Conservation (phyloP, 2,888 invertebrate genomes). For the Buathra laborator region DNA sequence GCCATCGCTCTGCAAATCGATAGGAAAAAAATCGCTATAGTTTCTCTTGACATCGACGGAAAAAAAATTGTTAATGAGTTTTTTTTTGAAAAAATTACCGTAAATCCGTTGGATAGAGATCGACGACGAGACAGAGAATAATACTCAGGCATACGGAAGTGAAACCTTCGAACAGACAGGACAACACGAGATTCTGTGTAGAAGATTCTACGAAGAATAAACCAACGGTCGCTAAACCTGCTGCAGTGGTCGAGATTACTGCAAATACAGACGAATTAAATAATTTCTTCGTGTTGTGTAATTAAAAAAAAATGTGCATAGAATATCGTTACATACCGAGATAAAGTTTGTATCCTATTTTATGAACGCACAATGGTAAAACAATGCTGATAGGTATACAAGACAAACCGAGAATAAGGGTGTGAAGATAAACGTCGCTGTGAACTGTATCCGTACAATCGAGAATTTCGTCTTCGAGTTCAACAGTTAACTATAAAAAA, state of each 20-base stretch:
- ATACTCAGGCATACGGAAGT: conserved; percentile 92
- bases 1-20: conserved; percentile 89
- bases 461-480: conserved; percentile 43
- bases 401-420: conserved; percentile 91
- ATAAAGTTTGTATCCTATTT: conserved; percentile 92
- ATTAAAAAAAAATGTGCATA: conserved; percentile 61
- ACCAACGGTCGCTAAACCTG: conserved; percentile 90
- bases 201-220: conserved; percentile 91
- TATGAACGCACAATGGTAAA: conserved; percentile 91
- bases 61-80: background rate
- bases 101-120: conserved; percentile 92
- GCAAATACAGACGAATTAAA: conserved; percentile 70
- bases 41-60: background rate
- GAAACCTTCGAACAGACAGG: conserved; percentile 92
- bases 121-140: conserved; percentile 92
- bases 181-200: conserved; percentile 90
- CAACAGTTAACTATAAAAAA: conserved; percentile 18
- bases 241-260: conserved; percentile 91
- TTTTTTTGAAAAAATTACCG: conserved; percentile 86
- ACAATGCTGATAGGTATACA: conserved; percentile 92
- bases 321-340: conserved; percentile 87
- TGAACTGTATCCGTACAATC: conserved; percentile 89
- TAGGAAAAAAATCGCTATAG: background rate
- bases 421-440: conserved; percentile 89
- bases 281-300: background rate